Base-by-base conservation (phyloP, 2,797 vertebrate species). In the Staurois parvus region DNA sequence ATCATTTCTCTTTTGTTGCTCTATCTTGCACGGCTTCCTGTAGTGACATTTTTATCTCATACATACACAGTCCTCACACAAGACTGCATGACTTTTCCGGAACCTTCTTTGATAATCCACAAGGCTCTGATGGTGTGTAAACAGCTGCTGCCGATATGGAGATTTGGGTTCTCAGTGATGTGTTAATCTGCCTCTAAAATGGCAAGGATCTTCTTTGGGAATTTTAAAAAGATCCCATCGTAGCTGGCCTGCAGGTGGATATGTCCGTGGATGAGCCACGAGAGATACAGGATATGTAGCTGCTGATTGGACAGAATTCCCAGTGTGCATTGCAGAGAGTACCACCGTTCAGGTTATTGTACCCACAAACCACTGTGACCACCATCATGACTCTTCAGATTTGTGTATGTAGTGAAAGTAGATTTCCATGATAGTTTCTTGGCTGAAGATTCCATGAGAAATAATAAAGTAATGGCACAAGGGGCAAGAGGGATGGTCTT, bases 1-100 rank as follows among this genome's bases (percentile, higher is more conserved):
- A 45, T 72, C 28, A 48, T 72, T 52, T 42, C 42, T 21, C 26
- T 56, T 42, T 40, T 13, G 28, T 69, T 26, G 17, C 59, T 24
- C 30, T 83, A 76, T 76, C 59, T 68, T 64, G 6, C 37, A 19
- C 28, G 2, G 19, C 48, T 70, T 77, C 67, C 34, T 64, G 76
- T 19, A 26, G 52, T 78, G 83, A 79, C 83, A 85, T 8, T 37
- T 66, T 85, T 85, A 85, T 79, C 83, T 79, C 26, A 26, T 74
- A 85, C 79, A 85, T 37, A 85, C 56, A 17, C 26, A 13, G 30
- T 67, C 30, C 24, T 24, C 73, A 59, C 64, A 74, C 74, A 29
- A 42, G 7, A 29, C 29, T 52, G 21, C 56, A 28, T 48, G 34
- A 34, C 2, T 29, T n/a, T 70, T 24, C 11, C 0, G 2, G 52